Conservation (phyloP, 2,113 vertebrate species). For the Tragelaphus strepsiceros region DNA sequence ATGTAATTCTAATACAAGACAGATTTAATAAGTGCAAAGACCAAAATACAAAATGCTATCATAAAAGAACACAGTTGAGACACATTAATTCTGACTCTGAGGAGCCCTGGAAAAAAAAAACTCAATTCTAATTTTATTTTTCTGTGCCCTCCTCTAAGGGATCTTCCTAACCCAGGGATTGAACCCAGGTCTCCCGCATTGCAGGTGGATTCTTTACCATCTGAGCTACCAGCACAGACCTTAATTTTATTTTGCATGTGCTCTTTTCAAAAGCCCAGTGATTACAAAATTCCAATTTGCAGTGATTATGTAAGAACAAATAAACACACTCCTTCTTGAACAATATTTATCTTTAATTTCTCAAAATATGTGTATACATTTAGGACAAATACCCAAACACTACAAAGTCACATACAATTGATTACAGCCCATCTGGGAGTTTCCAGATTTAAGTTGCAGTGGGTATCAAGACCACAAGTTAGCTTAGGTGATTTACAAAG, state of each 20-base stretch:
- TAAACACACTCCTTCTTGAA: background rate
- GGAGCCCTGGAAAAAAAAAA: background rate
- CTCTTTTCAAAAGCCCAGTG: background rate
- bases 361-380: background rate
- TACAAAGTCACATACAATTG: background rate
- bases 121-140: slow-evolving; percentile 15
- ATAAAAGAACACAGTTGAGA: background rate
- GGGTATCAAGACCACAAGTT: background rate
- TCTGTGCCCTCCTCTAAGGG: background rate
- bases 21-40: slow-evolving; percentile 2
- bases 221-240: background rate
- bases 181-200: background rate
- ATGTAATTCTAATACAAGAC: background rate
- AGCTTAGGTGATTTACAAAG: background rate
- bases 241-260: background rate
- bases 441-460: background rate
- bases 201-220: background rate
- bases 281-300: background rate
- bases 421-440: background rate
- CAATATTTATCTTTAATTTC: background rate
- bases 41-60: background rate
- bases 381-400: background rate
- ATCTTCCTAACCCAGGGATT: background rate
- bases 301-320: background rate
- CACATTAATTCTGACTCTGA: background rate